phyloP scores from a whole-genome alignment of 1,140 invertebrate genomes.

The Amphibalanus amphitrite region DNA sequence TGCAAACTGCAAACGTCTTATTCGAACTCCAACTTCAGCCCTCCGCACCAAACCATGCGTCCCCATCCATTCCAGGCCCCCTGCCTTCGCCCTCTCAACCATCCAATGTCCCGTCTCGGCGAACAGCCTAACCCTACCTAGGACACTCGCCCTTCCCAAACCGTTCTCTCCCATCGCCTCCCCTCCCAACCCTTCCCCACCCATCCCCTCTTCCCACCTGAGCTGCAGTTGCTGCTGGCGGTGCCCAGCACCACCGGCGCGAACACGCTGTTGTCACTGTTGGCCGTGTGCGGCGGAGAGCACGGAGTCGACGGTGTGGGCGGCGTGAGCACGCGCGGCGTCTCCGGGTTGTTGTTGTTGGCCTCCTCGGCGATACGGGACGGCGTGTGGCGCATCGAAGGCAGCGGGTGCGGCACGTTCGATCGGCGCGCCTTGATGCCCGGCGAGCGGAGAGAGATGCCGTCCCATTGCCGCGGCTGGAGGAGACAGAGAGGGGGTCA shows the following conservation, averaged over 20 bases:
- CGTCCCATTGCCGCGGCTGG: slow-evolving; percentile 58
- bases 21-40: no score
- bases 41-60: no score
- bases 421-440: slow-evolving; percentile 58
- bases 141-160: no score
- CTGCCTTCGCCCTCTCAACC: no score
- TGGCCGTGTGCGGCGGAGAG: slow-evolving; percentile 21
- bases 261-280: not conserved
- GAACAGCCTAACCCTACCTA: no score
- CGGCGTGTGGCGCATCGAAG: slow-evolving; percentile 19
- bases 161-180: no score
- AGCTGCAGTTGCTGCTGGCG: not conserved
- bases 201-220: no score
- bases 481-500: not conserved
- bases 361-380: slow-evolving; percentile 24
- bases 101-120: no score
- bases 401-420: slow-evolving; percentile 27
- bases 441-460: slow-evolving; percentile 69
- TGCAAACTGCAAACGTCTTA: no score
- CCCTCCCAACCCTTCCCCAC: no score
- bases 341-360: slow-evolving; percentile 19
- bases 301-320: slow-evolving; percentile 26
- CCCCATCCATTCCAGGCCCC: no score
- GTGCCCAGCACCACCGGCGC: not conserved
- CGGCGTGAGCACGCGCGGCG: slow-evolving; percentile 17